Base-by-base conservation (phyloP, 2,888 invertebrate species). In the Hirudinaria manillensis region DNA sequence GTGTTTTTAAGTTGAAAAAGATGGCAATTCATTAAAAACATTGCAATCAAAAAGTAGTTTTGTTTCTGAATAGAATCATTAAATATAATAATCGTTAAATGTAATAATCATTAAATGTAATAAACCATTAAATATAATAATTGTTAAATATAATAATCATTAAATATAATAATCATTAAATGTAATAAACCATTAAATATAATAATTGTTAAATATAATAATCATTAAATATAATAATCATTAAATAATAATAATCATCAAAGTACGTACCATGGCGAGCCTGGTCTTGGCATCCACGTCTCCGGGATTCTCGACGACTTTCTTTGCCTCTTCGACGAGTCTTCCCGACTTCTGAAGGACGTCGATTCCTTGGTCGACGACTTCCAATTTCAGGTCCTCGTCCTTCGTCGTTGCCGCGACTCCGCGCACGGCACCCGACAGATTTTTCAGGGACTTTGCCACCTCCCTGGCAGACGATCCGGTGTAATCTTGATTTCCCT, bases 391-490 rank as follows among this genome's bases (percentile, higher is more conserved):
- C 21, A 88, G 86, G 13, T 89, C 88, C 21, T 87, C 75, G 78
- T 85, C 83, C 76, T 84, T 81, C 3, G 80, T 80, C 16, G 83
- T 82, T 21, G 84, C 83, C 0, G 84, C 85, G 0, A 85, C 91
- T 13, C 92, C 93, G 45, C 94, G 88, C 2, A 92, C 89, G 6
- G 91, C 90, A 70, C 88, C 88, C 13, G 90, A 89, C 80, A 93
- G 89, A 79, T 91, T 90, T 51, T 90, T 88, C 73, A 95, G 86
- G 6, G 90, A 89, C 79, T 90, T 88, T 0, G 93, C 92, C 0
- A 93, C 92, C 80, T 92, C 92, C 36, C 91, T 88, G 0, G 92
- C 92, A 1, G 93, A 92, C 78, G 90, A 90, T 3, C 91, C 91
- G 0, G 92, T 92, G 81, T 92, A 92, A 80, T 89, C 89, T 77